These are phyloP conservation scores for Gavia stellata DNA, from an alignment of 2,113 vertebrate genomes.

Conservation along the genomic window DNA sequence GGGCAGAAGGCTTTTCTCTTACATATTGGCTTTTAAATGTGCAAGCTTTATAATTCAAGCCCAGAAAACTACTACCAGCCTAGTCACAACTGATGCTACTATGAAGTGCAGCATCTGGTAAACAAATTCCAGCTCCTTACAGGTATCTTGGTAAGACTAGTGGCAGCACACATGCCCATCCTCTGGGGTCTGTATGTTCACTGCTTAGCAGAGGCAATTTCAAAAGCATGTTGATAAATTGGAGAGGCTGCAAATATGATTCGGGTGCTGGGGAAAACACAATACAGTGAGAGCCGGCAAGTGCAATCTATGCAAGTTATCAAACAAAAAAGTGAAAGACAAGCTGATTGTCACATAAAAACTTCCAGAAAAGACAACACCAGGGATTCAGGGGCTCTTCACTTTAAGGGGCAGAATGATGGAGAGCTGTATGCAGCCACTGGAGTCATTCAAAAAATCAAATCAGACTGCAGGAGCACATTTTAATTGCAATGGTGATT, in stretches of 20 bases:
- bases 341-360: neutral
- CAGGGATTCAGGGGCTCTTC: neutral
- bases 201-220: neutral
- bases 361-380: neutral
- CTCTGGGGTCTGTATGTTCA: neutral
- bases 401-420: neutral
- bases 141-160: neutral
- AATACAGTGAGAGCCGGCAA: accelerated
- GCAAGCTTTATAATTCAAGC: neutral
- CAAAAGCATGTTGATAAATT: neutral
- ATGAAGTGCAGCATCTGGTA: neutral
- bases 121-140: neutral
- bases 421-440: neutral
- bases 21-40: neutral
- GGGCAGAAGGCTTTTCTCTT: neutral
- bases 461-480: neutral
- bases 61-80: neutral
- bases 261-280: neutral
- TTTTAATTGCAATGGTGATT: neutral
- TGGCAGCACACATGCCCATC: neutral
- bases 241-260: neutral
- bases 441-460: neutral
- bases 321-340: neutral
- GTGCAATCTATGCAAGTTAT: neutral
- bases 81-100: neutral